Conservation (phyloP, 2,797 vertebrate species). For the Babyrousa celebensis region DNA sequence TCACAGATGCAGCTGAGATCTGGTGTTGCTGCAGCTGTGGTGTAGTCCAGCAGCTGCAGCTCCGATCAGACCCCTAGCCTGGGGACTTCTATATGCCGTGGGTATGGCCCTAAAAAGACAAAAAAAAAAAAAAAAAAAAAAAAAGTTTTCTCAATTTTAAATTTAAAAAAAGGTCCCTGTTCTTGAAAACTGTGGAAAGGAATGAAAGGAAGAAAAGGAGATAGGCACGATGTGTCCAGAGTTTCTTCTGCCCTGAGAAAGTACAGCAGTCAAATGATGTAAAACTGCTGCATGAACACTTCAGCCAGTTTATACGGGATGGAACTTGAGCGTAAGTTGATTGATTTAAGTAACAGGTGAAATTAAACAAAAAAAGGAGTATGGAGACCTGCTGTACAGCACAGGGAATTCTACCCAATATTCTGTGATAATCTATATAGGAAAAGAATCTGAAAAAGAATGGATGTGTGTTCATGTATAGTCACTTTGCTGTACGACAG, state of each 20-base stretch:
- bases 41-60: no score
- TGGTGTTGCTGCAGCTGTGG: no score
- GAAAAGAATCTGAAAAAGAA: no score
- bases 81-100: no score
- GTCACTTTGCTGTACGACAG: no score
- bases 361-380: background rate
- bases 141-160: background rate
- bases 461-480: no score
- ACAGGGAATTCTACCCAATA: no score
- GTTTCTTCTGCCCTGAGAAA: background rate
- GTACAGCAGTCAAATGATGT: no score
- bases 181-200: background rate
- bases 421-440: no score
- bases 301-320: background rate
- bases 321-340: background rate
- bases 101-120: no score
- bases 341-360: background rate
- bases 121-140: background rate
- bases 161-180: background rate
- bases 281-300: background rate
- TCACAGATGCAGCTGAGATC: no score
- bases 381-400: background rate
- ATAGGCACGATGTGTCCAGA: background rate
- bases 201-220: background rate
- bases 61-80: no score